Conservation (phyloP, 2,888 invertebrate species). For the Neuroscelio doddi region DNA sequence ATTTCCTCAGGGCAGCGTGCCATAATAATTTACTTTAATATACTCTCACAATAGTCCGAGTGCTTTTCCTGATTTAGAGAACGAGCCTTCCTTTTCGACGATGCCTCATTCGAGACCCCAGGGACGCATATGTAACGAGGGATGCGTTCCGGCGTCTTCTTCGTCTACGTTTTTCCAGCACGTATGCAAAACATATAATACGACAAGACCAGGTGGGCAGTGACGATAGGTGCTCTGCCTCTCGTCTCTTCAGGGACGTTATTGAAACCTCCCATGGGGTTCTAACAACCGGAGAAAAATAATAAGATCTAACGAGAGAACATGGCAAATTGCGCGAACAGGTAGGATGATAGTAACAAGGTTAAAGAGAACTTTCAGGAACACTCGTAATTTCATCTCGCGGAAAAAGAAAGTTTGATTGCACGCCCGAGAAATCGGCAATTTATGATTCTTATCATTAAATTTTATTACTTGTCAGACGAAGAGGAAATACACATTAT, state of each 20-base stretch:
- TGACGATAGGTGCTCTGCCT: background rate
- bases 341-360: slow-evolving; percentile 7
- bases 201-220: background rate
- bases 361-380: slow-evolving; percentile 9
- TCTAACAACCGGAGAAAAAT: slow-evolving; percentile 17
- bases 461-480: too few relatives aligned
- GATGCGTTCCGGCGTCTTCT: slow-evolving; percentile 12
- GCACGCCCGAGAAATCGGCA: too few relatives aligned
- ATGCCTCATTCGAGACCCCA: slow-evolving; percentile 63
- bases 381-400: too few relatives aligned
- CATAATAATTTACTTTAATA: slow-evolving; percentile 67
- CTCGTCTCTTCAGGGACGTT: slow-evolving; percentile 16
- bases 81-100: slow-evolving; percentile 61
- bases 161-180: slow-evolving; percentile 25
- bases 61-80: slow-evolving; percentile 67
- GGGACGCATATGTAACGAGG: slow-evolving; percentile 61
- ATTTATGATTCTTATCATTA: too few relatives aligned
- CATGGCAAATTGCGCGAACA: slow-evolving; percentile 21
- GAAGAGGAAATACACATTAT: too few relatives aligned
- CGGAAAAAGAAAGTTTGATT: too few relatives aligned
- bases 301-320: slow-evolving; percentile 21
- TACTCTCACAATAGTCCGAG: slow-evolving; percentile 63
- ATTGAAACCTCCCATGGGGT: slow-evolving; percentile 30
- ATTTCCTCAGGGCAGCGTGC: slow-evolving; percentile 50
- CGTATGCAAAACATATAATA: slow-evolving; percentile 37